Base-by-base conservation (phyloP, 64 coral and sea anemone genomes). In the Montipora capricornis region DNA sequence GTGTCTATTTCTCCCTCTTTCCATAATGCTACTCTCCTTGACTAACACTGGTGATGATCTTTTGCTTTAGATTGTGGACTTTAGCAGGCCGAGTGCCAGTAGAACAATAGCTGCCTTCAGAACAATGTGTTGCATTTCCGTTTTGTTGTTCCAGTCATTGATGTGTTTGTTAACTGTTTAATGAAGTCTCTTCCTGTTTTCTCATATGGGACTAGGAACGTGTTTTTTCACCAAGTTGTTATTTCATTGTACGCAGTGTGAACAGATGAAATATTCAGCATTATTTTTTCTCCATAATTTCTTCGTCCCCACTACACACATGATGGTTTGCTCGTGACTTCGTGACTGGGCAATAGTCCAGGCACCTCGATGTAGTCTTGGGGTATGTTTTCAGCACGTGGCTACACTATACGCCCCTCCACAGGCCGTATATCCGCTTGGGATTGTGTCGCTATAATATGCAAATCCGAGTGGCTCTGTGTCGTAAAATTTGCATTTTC, bases 91-190 rank as follows among this genome's bases (percentile, higher is more conserved):
- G 62, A 17, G 62, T 67, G 62, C 62, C 62, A 78, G 48, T 67
- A 67, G 76, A 10, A 78, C 20, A 78, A 78, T 22, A 50, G 20
- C 76, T 78, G 20, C 20, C 76, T 44, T 78, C 48, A 78, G 19
- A 78, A 20, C 26, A 10, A 78, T 78, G 48, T 78, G 48, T 15
- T 78, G 76, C 48, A 50, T 78, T 78, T 78, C 76, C 48, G 76
- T 78, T 44, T 78, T 78, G n/a, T 78, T 22, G 76, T 78, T 10
- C 13, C 76, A 78, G 20, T 78, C 76, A 22, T 78, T 78, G 76
- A 78, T 78, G 76, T 78, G 14, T 78, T 78, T 78, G 76, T 78
- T 78, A 78, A 78, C 48, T 78, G 76, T 47, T 78, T 20, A 50
- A 20, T 78, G 4, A 78, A 78, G 48, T 78, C 76, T 50, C 76